A percentile compares a stretch with the other conserved stretches of the same genome.
Conservation (phyloP, 2,888 invertebrate species). For the Epinotia bilunana region DNA sequence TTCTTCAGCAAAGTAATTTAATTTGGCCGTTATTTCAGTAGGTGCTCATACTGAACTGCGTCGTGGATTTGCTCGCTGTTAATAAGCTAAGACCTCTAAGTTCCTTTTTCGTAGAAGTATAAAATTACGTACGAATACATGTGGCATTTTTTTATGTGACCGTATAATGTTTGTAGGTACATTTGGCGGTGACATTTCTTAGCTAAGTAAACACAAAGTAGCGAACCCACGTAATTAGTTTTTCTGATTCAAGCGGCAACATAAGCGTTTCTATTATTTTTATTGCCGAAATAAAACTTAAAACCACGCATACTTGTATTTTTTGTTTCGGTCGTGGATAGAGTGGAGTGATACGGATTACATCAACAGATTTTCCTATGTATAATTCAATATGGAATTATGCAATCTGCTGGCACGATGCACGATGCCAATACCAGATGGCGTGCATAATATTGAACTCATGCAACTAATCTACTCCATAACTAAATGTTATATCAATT, state of each 20-base stretch:
- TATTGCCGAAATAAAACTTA: not conserved
- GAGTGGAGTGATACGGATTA: not conserved
- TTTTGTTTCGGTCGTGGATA: not conserved
- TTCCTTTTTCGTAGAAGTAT: no score
- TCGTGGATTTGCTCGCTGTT: not conserved
- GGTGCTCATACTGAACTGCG: not conserved
- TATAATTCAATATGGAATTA: slow-evolving; percentile 21
- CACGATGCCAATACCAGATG: slow-evolving; percentile 15
- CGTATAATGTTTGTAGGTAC: not conserved
- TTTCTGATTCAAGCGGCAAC: no score
- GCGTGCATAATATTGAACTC: slow-evolving; percentile 27
- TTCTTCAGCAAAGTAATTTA: slow-evolving; percentile 29
- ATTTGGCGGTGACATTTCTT: no score
- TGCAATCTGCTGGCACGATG: slow-evolving; percentile 15
- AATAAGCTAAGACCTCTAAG: not conserved
- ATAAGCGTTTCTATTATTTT: no score
- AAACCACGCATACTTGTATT: not conserved
- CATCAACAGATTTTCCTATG: not conserved
- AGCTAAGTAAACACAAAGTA: no score
- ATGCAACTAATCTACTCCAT: slow-evolving; percentile 3
- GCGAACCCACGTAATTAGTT: no score
- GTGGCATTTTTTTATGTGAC: not conserved
- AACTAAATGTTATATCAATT: slow-evolving; percentile 1
- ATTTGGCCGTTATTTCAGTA: slow-evolving; percentile 12
- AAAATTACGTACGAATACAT: no score